Evolutionary conservation across 2,797 vertebrate genomes (phyloP), one percentile per base, ranked within the genome.

Genomic region (Hypotaenidia okinawae): DNA sequence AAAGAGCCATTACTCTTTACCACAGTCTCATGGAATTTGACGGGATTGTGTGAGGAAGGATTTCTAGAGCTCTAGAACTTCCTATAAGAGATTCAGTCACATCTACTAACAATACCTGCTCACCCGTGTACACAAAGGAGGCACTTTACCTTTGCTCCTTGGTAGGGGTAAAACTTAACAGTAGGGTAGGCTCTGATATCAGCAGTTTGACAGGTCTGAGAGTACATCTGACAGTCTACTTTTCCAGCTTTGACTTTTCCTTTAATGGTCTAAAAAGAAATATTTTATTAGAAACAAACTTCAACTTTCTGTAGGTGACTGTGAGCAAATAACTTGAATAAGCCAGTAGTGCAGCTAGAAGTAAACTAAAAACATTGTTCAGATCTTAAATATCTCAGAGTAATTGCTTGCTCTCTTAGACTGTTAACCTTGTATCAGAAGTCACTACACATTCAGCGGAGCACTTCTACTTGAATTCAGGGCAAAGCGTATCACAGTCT

Each of bases 221-320:
- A 93, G 82, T 99, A 97, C 9, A 98, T 98, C 94, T 99, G 99
- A 94, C 99, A 99, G 97, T 99, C 99, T 58, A 99, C 96, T 97
- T 99, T 99, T n/a, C 99, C 99, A 58, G 99, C 98, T 84, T 98
- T 98, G 45, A 99, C 98, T 75, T 98, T 98, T 69, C 99, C 99
- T 98, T 99, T 99, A 62, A 99, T 25, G 1, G 97, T 97, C 99
- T 99, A 54, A 67, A 94, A 55, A 68, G 43, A 93, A n/a, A 67
- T 2, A 5, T 43, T 45, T 75, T 79, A 57, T 92, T 45, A 92
- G 86, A 89, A 87, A 87, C 13, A 73, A 88, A 66, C 19, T 17
- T 52, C 13, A 76, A 17, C 18, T 67, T 84, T 78, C 30, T 8
- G 59, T 6, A 13, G 32, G 25, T 52, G n/a, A 87, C 30, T 43